Base-by-base conservation (phyloP, 2,113 vertebrate species). In the Pelecanoides urinatrix region DNA sequence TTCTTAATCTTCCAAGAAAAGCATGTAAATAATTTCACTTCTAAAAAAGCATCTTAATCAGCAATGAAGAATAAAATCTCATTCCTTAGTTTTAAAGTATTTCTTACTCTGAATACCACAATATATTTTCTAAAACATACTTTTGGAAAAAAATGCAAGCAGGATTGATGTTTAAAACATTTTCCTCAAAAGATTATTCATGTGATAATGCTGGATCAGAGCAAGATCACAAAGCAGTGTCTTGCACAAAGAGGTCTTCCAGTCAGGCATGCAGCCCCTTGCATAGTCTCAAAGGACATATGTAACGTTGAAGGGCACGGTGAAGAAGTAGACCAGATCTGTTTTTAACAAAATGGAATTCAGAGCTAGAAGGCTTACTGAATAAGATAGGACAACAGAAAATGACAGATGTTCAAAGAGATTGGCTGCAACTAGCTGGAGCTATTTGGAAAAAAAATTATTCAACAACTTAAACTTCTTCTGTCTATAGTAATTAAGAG, bases 241-340 rank as follows among this genome's bases (percentile, higher is more conserved):
- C 32, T 45, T 32, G 52, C 17, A 53, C 38, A 78, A 47, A 30
- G 16, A 63, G 14, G 32, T 55, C 22, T 49, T 76, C 26, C 40
- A 67, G 27, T 40, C 15, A 23, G 29, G 32, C 29, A 32, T 9
- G 63, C 7, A 86, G 45, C 7, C 21, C 52, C 17, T 55, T n/a
- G 11, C 17, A 30, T 1, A 36, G 14, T 63, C 29, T 72, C 53
- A 67, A 22, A 81, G 58, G 73, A 59, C 36, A 59, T 9, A 40
- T 1, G 4, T 13, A 47, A 53, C 8, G 76, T 11, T 40, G 40
- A 40, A 40, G 14, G 27, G 3, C 45, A 45, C 1, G 0, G 0
- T 22, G 47, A 47, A 63, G 52, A 32, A 61, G 26, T 0, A 65
- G 19, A 55, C 30, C 63, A 58, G 50, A 62, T 4, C 18, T 52